Conservation (phyloP, 1,140 invertebrate species). For the Cotesia glomerata region DNA sequence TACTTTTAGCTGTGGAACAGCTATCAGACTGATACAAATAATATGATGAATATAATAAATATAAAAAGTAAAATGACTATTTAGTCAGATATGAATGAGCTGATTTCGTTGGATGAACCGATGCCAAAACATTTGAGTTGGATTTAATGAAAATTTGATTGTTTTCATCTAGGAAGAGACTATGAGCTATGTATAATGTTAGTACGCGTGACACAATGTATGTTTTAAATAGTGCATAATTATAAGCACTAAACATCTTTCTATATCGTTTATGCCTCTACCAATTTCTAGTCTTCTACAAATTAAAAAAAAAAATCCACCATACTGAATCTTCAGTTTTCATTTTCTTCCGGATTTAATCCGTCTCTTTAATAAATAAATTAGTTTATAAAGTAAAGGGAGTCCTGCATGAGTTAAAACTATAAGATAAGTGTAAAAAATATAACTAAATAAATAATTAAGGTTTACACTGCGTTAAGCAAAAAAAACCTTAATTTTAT, state of each 20-base stretch:
- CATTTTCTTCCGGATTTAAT: conserved; percentile 8
- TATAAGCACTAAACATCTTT: background rate
- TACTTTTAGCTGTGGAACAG: conserved; percentile 59
- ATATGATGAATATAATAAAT: conserved; percentile 44
- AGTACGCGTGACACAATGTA: conserved; percentile 34
- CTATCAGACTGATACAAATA: conserved; percentile 22
- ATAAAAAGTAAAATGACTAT: background rate
- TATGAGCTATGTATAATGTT: background rate
- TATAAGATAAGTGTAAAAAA: too few species aligned
- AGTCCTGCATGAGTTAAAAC: conserved; percentile 10
- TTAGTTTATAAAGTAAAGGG: background rate
- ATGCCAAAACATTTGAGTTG: conserved; percentile 6
- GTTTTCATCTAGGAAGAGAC: conserved; percentile 1
- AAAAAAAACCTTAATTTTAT: conserved; percentile 19
- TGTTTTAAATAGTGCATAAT: conserved; percentile 27
- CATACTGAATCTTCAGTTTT: conserved; percentile 18
- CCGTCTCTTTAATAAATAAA: conserved; percentile 2
- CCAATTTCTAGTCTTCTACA: background rate
- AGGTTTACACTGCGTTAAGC: conserved; percentile 3
- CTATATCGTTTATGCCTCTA: background rate
- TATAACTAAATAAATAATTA: background rate
- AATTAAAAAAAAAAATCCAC: background rate
- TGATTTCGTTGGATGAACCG: background rate
- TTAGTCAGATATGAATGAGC: background rate
- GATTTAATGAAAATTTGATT: conserved; percentile 10